Conservation (phyloP, 2,888 invertebrate genomes). For the Blomia tropicalis region DNA sequence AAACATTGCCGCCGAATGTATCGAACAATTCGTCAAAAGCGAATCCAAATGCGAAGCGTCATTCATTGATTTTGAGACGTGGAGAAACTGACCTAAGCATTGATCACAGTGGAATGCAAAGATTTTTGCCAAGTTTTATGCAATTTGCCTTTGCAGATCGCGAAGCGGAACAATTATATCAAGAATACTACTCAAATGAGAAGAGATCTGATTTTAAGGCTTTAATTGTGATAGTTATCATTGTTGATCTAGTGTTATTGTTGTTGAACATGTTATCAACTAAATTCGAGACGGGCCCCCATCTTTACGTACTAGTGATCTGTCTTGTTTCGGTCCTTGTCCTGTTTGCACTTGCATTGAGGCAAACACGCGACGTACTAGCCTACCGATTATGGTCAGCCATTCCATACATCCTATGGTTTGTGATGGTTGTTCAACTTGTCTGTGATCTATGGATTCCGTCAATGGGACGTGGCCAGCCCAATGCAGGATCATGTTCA, state of each 20-base stretch:
- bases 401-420: constrained; percentile 30
- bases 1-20: neutral
- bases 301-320: constrained; percentile 37
- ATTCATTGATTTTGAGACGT: constrained; percentile 18
- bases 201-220: constrained; percentile 49
- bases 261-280: constrained; percentile 22
- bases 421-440: constrained; percentile 43
- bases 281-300: constrained; percentile 34
- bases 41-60: constrained; percentile 6
- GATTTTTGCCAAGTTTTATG: constrained; percentile 31
- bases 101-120: constrained; percentile 30
- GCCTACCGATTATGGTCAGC: constrained; percentile 25
- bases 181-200: constrained; percentile 54
- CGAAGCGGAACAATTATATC: constrained; percentile 52
- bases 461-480: constrained; percentile 37
- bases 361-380: neutral
- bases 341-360: constrained; percentile 11
- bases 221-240: constrained; percentile 45
- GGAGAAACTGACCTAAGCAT: constrained; percentile 28
- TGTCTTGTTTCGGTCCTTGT: constrained; percentile 34
- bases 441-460: constrained; percentile 38
- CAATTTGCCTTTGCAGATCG: constrained; percentile 45
- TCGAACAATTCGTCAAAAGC: neutral
- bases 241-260: constrained; percentile 29
- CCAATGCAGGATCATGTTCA: constrained; percentile 44